Evolutionary conservation across 2,888 invertebrate species (phyloP), one percentile per base, ranked within the genome.

Genomic region (Cryptocephalus primarius): DNA sequence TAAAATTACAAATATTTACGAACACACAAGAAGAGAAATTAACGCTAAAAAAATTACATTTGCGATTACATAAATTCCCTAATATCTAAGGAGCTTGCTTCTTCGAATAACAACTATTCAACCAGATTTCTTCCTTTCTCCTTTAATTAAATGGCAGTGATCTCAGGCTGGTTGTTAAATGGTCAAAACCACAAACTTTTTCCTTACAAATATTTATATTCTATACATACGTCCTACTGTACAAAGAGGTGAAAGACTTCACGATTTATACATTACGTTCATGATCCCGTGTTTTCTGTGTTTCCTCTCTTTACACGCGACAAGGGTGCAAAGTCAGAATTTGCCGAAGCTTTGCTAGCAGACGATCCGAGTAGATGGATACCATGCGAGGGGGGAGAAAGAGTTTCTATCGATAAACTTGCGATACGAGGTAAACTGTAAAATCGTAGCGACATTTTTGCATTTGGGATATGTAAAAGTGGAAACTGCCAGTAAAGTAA

Each of bases 201-300:
- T 53, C 58, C 55, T 55, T 56, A 56, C 56, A 53, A 57, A 61
- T 60, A 56, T 61, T 63, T 60, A 65, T 43, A 13, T 31, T 40
- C 63, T 64, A 63, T 66, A 67, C 65, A 65, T 61, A 64, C 63
- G 64, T 62, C 62, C 63, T 62, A 63, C 62, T 64, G 58, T 64
- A 65, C 65, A 65, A 52, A 60, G n/a, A 36, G 22, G 60, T 66
- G 64, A 65, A 65, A 64, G 63, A 65, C 62, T 61, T 59, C 62
- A 62, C 64, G 56, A 61, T 57, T 52, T 57, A 54, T 53, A 57
- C 55, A 57, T 54, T 53, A 57, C 55, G 55, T 53, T 50, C 56
- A 51, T 52, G 50, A 50, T 55, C 54, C 50, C 52, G 46, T 55
- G 53, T 56, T 50, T 46, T 54, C 54, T 54, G 56, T 48, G 48